phyloP scores from a whole-genome alignment of 2,888 invertebrate genomes.

The Neelides folsomi region DNA sequence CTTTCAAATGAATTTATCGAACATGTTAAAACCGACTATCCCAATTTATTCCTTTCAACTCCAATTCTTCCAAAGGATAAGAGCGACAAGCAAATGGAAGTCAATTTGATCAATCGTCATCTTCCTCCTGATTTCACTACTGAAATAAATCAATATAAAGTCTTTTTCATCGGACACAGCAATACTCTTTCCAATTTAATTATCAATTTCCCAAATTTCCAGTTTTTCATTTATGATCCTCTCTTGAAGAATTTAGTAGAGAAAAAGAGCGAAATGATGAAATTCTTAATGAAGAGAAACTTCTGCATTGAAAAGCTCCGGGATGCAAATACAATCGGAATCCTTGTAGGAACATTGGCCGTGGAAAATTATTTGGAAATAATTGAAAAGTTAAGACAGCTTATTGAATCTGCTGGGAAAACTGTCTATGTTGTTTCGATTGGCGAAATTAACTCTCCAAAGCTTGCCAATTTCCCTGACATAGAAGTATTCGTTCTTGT shows the following conservation, averaged over 20 bases:
- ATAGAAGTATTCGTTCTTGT: slow-evolving; percentile 85
- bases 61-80: slow-evolving; percentile 1
- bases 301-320: slow-evolving; percentile 80
- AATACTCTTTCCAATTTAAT: slow-evolving; percentile 51
- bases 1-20: slow-evolving; percentile 16
- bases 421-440: slow-evolving; percentile 83
- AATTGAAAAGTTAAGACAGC: slow-evolving; percentile 56
- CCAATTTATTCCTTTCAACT: slow-evolving; percentile 12
- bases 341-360: slow-evolving; percentile 80
- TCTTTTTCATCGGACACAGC: slow-evolving; percentile 54
- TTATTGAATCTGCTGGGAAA: slow-evolving; percentile 62
- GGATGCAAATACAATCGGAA: slow-evolving; percentile 73
- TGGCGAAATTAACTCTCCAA: slow-evolving; percentile 86
- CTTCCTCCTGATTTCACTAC: slow-evolving; percentile 4
- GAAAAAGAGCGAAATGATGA: slow-evolving; percentile 37
- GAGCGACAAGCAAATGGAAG: neutral
- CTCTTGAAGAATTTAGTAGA: slow-evolving; percentile 29
- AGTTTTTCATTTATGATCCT: slow-evolving; percentile 38
- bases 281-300: slow-evolving; percentile 62
- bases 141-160: slow-evolving; percentile 36
- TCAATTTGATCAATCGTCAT: neutral
- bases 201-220: slow-evolving; percentile 37
- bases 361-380: slow-evolving; percentile 63
- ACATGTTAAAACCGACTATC: slow-evolving; percentile 1
- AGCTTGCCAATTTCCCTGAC: slow-evolving; percentile 89